Percentiles rank a stretch among this genome's conserved stretches.
Evolutionary conservation across 2,797 vertebrate genomes (phyloP).

Genomic region (Phataginus tricuspis): DNA sequence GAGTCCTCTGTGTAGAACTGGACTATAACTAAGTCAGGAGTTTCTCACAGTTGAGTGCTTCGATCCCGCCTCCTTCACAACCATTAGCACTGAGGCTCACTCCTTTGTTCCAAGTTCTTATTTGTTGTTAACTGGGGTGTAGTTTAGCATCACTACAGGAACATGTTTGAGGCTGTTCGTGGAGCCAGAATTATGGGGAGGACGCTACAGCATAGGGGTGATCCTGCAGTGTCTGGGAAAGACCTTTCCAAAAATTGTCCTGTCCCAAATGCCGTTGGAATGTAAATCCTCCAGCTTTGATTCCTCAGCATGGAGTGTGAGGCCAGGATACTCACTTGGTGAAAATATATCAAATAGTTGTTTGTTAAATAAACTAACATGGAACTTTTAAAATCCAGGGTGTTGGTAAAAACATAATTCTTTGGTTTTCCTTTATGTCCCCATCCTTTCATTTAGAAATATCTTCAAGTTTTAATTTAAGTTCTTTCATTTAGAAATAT

Average conservation of each 20-base stretch:
- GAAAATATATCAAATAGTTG: background rate
- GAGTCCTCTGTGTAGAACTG: background rate
- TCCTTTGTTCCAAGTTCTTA: background rate
- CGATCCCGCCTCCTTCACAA: background rate
- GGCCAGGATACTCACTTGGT: background rate
- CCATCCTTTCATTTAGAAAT: background rate
- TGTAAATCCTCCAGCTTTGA: background rate
- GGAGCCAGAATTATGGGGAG: background rate
- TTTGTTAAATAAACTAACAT: background rate
- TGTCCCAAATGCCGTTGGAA: background rate
- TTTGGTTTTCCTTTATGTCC: background rate
- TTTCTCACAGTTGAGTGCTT: background rate
- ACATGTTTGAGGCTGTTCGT: background rate
- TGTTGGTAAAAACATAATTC: background rate
- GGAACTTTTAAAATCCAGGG: background rate
- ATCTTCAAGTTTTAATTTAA: background rate
- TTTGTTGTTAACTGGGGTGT: background rate
- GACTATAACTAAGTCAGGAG: background rate
- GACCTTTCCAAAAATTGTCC: background rate
- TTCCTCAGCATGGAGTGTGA: background rate
- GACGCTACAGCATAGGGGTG: background rate
- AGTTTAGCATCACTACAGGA: background rate
- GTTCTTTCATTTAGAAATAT: conserved; percentile 15
- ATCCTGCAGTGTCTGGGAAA: background rate
- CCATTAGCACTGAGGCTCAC: background rate